Conservation (phyloP, 2,797 vertebrate species). For the Leptatherina wallacei region DNA sequence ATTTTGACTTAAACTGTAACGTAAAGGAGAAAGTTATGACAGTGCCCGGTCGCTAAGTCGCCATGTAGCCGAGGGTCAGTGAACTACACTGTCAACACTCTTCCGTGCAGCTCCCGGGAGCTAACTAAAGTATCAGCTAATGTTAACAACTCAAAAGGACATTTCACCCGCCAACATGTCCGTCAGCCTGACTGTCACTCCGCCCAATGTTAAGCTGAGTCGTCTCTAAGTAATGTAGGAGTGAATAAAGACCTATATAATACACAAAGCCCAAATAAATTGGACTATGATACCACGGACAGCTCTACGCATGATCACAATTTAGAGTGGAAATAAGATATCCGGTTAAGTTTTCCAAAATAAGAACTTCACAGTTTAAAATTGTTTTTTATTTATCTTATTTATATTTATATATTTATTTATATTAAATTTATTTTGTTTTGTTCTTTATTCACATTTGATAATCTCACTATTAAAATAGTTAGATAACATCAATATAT, state of each 20-base stretch:
- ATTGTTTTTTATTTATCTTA: too few relatives aligned
- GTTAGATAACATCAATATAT: background rate
- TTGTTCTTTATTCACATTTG: background rate
- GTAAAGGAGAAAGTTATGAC: background rate
- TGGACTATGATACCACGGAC: conserved; percentile 42
- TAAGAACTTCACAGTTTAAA: background rate
- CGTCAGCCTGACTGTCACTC: background rate
- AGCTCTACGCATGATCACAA: background rate
- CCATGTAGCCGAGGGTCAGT: conserved; percentile 49
- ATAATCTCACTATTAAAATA: background rate
- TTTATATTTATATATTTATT: too few relatives aligned
- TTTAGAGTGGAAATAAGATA: accelerated
- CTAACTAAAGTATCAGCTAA: conserved; percentile 1
- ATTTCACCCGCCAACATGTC: background rate
- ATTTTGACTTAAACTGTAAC: conserved; percentile 51
- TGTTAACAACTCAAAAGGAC: background rate
- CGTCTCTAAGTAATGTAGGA: background rate
- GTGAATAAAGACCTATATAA: background rate
- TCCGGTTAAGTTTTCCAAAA: conserved; percentile 40
- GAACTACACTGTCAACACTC: conserved; percentile 30
- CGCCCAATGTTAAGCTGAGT: too few relatives aligned
- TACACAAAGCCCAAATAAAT: background rate
- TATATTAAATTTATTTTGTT: background rate
- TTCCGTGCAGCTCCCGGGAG: background rate
- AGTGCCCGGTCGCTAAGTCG: conserved; percentile 12